These are phyloP conservation scores for Clinocottus analis DNA, from an alignment of 2,113 vertebrate genomes.

Conservation along the genomic window DNA sequence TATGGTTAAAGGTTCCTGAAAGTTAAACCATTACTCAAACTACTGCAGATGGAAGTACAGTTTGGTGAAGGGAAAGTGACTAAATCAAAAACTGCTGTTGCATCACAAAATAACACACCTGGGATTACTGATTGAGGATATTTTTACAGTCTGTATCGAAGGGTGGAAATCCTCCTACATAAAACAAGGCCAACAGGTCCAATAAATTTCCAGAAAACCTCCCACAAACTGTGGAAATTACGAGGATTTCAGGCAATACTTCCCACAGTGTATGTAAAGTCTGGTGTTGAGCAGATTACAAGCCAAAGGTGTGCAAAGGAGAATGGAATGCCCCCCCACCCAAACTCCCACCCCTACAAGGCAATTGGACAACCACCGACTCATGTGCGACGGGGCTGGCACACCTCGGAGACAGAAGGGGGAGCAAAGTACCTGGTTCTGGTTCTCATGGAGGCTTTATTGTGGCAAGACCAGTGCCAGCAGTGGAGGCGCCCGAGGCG, in stretches of 20 bases:
- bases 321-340: slow-evolving; percentile 53
- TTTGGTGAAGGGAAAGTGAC: background rate
- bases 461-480: slow-evolving; percentile 51
- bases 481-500: slow-evolving; percentile 60
- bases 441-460: slow-evolving; percentile 66
- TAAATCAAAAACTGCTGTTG: slow-evolving; percentile 17
- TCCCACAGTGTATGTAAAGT: slow-evolving; percentile 35
- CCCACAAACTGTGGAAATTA: slow-evolving; percentile 32
- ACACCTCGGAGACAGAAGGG: slow-evolving; percentile 42
- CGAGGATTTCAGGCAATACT: slow-evolving; percentile 17
- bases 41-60: background rate
- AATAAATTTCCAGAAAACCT: slow-evolving; percentile 31
- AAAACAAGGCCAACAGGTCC: slow-evolving; percentile 12
- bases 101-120: slow-evolving; percentile 34
- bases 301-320: slow-evolving; percentile 49
- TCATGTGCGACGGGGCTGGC: slow-evolving; percentile 39
- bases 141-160: slow-evolving; percentile 28
- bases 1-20: background rate
- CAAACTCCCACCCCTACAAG: slow-evolving; percentile 25
- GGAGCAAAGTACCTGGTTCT: slow-evolving; percentile 54
- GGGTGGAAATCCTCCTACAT: slow-evolving; percentile 15
- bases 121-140: slow-evolving; percentile 19
- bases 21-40: slow-evolving; percentile 13
- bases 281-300: slow-evolving; percentile 43
- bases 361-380: slow-evolving; percentile 45